Evolutionary conservation across 2,113 vertebrate species (phyloP).

Genomic region (Xiphias gladius): DNA sequence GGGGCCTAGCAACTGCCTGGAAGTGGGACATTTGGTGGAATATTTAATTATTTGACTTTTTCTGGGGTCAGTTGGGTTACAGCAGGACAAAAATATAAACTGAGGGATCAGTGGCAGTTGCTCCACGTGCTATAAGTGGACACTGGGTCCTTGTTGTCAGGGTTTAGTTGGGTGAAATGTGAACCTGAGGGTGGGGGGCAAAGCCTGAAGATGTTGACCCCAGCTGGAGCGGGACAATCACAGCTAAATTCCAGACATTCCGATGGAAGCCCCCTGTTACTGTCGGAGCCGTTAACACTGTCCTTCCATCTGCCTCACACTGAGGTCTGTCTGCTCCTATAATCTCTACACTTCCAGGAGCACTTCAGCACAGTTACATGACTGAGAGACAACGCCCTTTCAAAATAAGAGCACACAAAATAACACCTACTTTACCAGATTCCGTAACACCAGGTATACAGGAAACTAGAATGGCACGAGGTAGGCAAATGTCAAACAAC

Average conservation of each 20-base stretch:
- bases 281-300: constrained; percentile 34
- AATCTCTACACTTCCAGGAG: constrained; percentile 43
- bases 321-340: constrained; percentile 23
- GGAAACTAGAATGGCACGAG: too few species aligned
- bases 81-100: constrained; percentile 49
- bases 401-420: constrained; percentile 16
- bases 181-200: constrained; percentile 21
- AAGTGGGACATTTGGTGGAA: constrained; percentile 10
- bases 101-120: constrained; percentile 49
- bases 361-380: constrained; percentile 14
- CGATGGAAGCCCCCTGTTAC: constrained; percentile 57
- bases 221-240: constrained; percentile 56
- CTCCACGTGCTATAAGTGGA: constrained; percentile 56
- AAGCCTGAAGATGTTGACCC: constrained; percentile 59
- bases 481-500: too few species aligned
- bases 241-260: constrained; percentile 74
- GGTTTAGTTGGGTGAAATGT: constrained; percentile 67
- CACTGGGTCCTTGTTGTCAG: constrained; percentile 54
- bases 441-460: background rate
- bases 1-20: background rate
- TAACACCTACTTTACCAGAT: background rate
- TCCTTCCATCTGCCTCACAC: constrained; percentile 5
- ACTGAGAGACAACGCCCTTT: background rate
- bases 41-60: constrained; percentile 20
- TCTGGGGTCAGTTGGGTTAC: constrained; percentile 20